These are phyloP conservation scores for Corythoichthys haematopterus DNA, from an alignment of 2,113 vertebrate genomes.

Conservation along the genomic window DNA sequence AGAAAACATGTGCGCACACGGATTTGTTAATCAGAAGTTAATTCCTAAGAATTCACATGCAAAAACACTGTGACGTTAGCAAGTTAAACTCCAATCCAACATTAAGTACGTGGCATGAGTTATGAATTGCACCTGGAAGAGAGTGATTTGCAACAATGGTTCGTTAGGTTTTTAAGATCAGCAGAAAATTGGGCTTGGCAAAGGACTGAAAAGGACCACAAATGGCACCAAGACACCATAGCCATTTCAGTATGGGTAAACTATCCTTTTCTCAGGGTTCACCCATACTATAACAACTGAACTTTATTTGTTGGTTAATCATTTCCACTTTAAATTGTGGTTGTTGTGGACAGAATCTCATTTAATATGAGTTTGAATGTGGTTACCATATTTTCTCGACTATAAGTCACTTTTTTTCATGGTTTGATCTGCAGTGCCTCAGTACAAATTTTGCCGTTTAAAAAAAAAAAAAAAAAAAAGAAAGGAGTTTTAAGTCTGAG, in stretches of 20 bases:
- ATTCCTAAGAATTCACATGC: background rate
- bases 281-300: no score
- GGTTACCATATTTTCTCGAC: no score
- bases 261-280: background rate
- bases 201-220: background rate
- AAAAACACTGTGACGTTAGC: background rate
- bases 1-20: background rate
- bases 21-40: background rate
- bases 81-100: background rate
- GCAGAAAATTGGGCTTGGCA: constrained; percentile 1
- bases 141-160: background rate
- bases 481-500: no score
- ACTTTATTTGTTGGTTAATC: no score
- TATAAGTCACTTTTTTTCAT: no score
- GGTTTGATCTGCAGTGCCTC: no score
- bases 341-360: no score
- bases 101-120: background rate
- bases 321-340: no score
- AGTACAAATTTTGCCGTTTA: no score
- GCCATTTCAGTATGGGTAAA: background rate
- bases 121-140: background rate
- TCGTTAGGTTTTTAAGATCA: background rate
- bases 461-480: no score
- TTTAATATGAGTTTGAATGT: no score
- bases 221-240: background rate